phyloP scores from a whole-genome alignment of 2,797 vertebrate genomes.

The Vireo griseus region DNA sequence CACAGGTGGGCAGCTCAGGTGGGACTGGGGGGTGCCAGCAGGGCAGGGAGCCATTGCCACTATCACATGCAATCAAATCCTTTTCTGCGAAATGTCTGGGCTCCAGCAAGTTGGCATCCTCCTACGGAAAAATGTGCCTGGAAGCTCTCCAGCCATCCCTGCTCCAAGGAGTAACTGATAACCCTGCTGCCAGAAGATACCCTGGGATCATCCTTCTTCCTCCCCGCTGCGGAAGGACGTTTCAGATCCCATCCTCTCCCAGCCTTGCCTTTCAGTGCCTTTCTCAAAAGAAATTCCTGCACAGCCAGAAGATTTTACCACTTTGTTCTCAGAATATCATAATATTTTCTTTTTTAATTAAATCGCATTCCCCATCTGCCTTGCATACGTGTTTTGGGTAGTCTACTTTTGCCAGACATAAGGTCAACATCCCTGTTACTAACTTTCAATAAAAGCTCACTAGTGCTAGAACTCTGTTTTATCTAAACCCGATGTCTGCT shows the following conservation, averaged over 20 bases:
- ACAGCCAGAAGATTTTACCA: constrained; percentile 31
- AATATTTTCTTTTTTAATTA: constrained; percentile 59
- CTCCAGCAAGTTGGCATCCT: neutral
- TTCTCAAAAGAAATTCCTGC: constrained; percentile 40
- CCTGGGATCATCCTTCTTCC: neutral
- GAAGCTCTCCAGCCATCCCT: neutral
- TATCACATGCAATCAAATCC: neutral
- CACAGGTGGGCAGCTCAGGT: constrained; percentile 33
- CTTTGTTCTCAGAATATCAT: constrained; percentile 47
- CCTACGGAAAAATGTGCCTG: constrained; percentile 11
- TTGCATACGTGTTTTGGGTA: constrained; percentile 44
- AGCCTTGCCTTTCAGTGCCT: neutral
- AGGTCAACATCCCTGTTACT: constrained; percentile 53
- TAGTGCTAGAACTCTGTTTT: neutral
- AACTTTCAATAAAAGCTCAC: constrained; percentile 26
- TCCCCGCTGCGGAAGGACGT: rapidly evolving
- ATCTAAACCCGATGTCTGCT: constrained; percentile 51
- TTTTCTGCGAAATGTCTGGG: neutral
- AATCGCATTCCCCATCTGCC: constrained; percentile 49
- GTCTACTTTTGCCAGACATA: constrained; percentile 60
- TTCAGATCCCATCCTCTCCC: neutral
- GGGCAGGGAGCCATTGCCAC: neutral
- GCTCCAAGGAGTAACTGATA: neutral
- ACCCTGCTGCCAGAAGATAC: neutral
- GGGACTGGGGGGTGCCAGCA: neutral